Conservation (phyloP, 1,140 invertebrate genomes). For the Euura lappo region DNA sequence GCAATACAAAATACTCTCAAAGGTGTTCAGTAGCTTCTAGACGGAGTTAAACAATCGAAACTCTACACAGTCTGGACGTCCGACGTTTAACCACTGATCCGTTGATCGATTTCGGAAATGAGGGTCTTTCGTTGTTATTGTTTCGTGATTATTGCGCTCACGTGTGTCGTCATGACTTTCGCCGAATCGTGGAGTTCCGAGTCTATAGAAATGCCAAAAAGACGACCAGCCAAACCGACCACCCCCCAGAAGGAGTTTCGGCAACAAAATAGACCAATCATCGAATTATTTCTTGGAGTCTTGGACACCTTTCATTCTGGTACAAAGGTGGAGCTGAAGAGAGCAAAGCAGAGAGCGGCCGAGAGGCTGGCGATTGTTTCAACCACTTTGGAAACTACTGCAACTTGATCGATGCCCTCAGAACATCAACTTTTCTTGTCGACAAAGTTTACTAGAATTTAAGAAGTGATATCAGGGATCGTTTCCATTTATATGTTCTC, state of each 20-base stretch:
- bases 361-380: no score
- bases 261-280: constrained; percentile 28
- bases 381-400: no score
- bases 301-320: constrained; percentile 35
- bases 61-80: neutral
- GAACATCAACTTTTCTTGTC: no score
- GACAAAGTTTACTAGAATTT: no score
- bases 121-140: neutral
- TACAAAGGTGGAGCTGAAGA: constrained; percentile 25
- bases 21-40: neutral
- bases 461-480: no score
- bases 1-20: neutral
- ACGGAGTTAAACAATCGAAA: neutral
- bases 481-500: no score
- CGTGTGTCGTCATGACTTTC: neutral
- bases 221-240: constrained; percentile 2
- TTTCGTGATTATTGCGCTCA: neutral
- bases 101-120: neutral
- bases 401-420: no score
- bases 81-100: no score
- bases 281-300: constrained; percentile 36
- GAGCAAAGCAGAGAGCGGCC: constrained; percentile 12
- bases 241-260: neutral
- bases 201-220: constrained; percentile 24
- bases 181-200: constrained; percentile 16